A percentile compares a stretch with the other conserved stretches of the same genome.
Evolutionary conservation across 1,140 invertebrate genomes (phyloP).

Genomic region (Psix sp.): DNA sequence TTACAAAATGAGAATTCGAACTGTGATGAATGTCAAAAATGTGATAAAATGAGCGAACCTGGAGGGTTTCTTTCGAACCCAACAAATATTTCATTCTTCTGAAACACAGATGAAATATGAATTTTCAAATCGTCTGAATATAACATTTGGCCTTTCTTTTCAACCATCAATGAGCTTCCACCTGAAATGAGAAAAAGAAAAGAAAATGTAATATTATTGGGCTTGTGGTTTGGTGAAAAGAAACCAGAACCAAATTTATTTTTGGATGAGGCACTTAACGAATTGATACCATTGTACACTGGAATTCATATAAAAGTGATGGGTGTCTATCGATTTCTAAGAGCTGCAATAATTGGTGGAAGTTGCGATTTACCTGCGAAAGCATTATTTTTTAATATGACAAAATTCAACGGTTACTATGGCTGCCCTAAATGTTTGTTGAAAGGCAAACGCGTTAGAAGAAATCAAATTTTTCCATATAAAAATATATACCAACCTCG

Average conservation of each 20-base stretch:
- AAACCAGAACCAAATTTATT: too few species aligned
- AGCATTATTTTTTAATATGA: constrained; percentile 7
- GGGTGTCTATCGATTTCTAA: background rate
- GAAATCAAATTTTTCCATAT: too few species aligned
- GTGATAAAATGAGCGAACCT: background rate
- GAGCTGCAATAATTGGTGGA: background rate
- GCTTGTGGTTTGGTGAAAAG: too few species aligned
- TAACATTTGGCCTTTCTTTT: constrained; percentile 61
- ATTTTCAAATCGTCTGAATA: constrained; percentile 62
- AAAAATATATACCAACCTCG: too few species aligned
- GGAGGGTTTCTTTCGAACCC: constrained; percentile 6
- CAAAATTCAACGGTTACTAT: too few species aligned
- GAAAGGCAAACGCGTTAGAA: background rate
- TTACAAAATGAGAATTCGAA: background rate
- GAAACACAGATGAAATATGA: constrained; percentile 54
- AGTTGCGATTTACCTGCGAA: constrained; percentile 9
- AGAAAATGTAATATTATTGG: constrained; percentile 40
- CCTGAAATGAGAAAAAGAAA: constrained; percentile 17
- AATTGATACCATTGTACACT: background rate
- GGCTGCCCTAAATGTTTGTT: constrained; percentile 5
- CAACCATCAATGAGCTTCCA: constrained; percentile 50
- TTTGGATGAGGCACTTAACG: too few species aligned
- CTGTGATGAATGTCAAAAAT: background rate
- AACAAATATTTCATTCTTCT: constrained; percentile 23
- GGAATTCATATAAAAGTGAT: too few species aligned